Base-by-base conservation (phyloP, 1,140 invertebrate species). In the Conopomorpha cramerella region DNA sequence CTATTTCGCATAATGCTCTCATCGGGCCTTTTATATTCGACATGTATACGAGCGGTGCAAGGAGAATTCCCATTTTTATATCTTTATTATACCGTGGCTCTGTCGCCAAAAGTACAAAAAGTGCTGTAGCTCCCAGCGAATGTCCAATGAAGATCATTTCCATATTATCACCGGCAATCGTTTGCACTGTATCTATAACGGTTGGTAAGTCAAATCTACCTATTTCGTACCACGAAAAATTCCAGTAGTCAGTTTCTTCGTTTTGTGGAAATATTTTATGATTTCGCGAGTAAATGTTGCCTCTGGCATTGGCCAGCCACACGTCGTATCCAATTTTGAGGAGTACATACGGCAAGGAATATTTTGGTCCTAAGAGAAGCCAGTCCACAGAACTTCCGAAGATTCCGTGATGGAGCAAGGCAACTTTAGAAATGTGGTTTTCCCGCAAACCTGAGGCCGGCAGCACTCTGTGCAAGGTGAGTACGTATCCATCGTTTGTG, bases 401-500 rank as follows among this genome's bases (percentile, higher is more conserved):
- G 2, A 91, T 46, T 4, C 88, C 89, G 45, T 91, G 89, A 51
- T 86, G 81, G 10, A 90, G 57, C 23, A 84, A 79, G 2, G 84
- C 78, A 11, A 81, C 29, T 36, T 46, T 34, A 15, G 15, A 10
- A 19, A 16, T 10, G 30, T 34, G 4, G 14, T 43, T 4, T 3
- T 48, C 19, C 8, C 58, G n/a, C 2, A 46, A 34, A 16, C 45
- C 53, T 38, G 49, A 56, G 41, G 43, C 41, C 4, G 82, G 81
- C 8, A 70, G 46, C 36, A 91, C 87, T 34, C 87, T 72, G 44
- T 90, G 86, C 11, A 90, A 19, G 1, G 78, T 82, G 16, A 91
- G 48, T n/a, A 88, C 58, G 59, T 87, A 90, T 10, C 86, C 86
- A 57, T 91, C 88, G 25, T 79, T 54, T 0, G 87, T 88, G 14